Evolutionary conservation across 2,888 invertebrate species (phyloP).

Genomic region (Lochmaea capreae): DNA sequence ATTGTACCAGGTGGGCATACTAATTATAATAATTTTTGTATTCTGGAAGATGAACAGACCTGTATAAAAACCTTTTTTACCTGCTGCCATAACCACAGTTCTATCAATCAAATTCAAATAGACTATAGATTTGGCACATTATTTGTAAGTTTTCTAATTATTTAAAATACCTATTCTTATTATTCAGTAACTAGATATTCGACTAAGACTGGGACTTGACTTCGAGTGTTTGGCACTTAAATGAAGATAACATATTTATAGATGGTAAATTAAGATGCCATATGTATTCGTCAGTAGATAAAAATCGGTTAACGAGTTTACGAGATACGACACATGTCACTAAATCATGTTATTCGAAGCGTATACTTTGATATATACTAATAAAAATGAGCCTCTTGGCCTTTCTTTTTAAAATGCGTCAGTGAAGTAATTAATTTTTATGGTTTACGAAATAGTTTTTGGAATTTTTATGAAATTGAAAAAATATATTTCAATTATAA

Average conservation of each 20-base stretch:
- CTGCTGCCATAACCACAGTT: too few relatives aligned
- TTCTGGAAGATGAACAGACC: too few relatives aligned
- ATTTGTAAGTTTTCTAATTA: not conserved
- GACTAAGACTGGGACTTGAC: not conserved
- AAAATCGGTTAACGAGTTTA: slow-evolving; percentile 4
- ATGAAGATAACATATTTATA: slow-evolving; percentile 9
- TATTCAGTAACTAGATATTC: not conserved
- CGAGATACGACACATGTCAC: not conserved
- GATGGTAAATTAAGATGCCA: slow-evolving; percentile 9
- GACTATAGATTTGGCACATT: too few relatives aligned
- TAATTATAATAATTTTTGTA: too few relatives aligned
- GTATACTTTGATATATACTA: not conserved
- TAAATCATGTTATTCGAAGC: not conserved
- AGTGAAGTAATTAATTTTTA: not conserved
- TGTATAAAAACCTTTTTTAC: too few relatives aligned
- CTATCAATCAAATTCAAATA: not conserved
- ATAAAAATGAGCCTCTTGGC: not conserved
- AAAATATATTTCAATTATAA: too few relatives aligned
- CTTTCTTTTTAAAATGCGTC: not conserved
- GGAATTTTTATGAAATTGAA: too few relatives aligned
- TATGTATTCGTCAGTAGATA: slow-evolving; percentile 5
- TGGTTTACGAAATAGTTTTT: too few relatives aligned
- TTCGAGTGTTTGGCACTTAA: slow-evolving; percentile 11
- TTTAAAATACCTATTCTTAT: slow-evolving; percentile 12
- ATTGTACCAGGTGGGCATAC: too few relatives aligned